These are phyloP conservation scores for Nemotelus pantherinus DNA, from an alignment of 2,888 invertebrate species.

Conservation along the genomic window DNA sequence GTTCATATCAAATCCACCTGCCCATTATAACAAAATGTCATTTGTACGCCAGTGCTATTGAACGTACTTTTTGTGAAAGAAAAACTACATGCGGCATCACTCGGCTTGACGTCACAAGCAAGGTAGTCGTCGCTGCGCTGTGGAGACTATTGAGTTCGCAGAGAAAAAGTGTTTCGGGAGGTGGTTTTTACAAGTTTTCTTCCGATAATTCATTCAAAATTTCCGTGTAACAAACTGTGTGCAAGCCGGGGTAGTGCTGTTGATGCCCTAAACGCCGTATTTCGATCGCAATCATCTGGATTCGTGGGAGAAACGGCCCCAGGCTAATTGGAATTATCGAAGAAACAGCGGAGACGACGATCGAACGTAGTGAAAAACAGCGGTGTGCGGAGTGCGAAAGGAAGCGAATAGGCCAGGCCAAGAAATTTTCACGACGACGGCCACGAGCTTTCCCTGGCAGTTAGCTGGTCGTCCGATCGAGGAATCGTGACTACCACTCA, in stretches of 20 bases:
- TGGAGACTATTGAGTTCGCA: conserved; percentile 23
- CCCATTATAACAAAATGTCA: background rate
- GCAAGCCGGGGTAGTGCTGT: background rate
- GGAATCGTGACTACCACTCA: background rate
- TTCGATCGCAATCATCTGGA: background rate
- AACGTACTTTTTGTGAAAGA: background rate
- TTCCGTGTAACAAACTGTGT: conserved; percentile 14
- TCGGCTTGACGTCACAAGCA: conserved; percentile 25
- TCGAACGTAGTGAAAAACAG: conserved; percentile 2
- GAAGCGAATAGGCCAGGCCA: background rate
- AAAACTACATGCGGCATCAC: conserved; percentile 1
- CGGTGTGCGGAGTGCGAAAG: conserved; percentile 12
- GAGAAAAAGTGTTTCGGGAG: conserved; percentile 15
- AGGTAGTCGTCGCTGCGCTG: conserved; percentile 24
- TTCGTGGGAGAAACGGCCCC: background rate
- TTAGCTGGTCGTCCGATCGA: background rate
- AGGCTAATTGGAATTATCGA: conserved; percentile 17
- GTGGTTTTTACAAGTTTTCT: conserved; percentile 3
- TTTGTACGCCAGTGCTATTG: background rate
- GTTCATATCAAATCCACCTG: too few species aligned
- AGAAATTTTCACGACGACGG: conserved; percentile 19
- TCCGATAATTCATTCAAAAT: conserved; percentile 12
- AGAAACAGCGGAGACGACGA: conserved; percentile 2
- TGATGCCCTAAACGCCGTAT: background rate
- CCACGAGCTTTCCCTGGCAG: conserved; percentile 7